Evolutionary conservation across 2,888 invertebrate genomes (phyloP).

Genomic region (Macaria notata): DNA sequence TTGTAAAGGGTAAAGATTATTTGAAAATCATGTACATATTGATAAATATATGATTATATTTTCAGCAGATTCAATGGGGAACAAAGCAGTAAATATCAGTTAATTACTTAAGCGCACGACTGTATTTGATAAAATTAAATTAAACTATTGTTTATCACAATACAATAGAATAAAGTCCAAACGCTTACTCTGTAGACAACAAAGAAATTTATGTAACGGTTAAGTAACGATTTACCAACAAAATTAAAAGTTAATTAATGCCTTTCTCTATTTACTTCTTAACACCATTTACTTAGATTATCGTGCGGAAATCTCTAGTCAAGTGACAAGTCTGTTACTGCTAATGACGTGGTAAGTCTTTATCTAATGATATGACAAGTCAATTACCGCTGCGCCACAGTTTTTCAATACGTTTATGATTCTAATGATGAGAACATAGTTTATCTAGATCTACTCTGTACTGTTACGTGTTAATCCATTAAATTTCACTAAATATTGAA

Average conservation of each 20-base stretch:
- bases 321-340: constrained; percentile 17
- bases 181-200: neutral
- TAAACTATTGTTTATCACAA: no score
- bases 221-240: constrained; percentile 8
- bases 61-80: no score
- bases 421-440: constrained; percentile 61
- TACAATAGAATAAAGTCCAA: no score
- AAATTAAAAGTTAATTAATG: constrained; percentile 18
- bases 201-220: constrained; percentile 13
- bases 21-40: no score
- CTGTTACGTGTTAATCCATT: constrained; percentile 44
- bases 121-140: no score
- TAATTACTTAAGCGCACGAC: no score
- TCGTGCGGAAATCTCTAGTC: constrained; percentile 21
- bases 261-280: constrained; percentile 19
- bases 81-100: no score
- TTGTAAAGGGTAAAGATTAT: no score
- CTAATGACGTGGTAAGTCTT: constrained; percentile 16
- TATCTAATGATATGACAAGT: constrained; percentile 19
- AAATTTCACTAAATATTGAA: constrained; percentile 70
- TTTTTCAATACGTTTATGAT: constrained; percentile 63
- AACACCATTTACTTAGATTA: constrained; percentile 15
- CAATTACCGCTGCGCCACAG: constrained; percentile 21
- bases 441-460: constrained; percentile 42
- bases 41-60: no score